Base-by-base conservation (phyloP, 2,113 vertebrate species). In the Acanthisitta chloris region DNA sequence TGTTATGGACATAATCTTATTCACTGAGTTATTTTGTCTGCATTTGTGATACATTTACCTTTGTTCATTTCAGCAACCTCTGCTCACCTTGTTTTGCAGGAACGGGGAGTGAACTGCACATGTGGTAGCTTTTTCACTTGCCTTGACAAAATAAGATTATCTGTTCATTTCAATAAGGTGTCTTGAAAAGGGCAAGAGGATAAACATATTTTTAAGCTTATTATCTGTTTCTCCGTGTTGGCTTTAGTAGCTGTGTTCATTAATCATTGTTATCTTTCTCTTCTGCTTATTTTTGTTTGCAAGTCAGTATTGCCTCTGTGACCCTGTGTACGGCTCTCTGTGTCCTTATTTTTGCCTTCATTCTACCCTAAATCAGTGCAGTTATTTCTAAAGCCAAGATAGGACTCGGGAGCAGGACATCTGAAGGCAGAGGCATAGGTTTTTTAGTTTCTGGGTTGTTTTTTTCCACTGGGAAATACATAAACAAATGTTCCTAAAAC, bases 271-370 rank as follows among this genome's bases (percentile, higher is more conserved):
- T 43, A 17, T 4, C 8, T 85, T 91, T 66, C 70, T 58, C 65
- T 83, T 70, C 36, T 57, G 18, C 42, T 58, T 86, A 25, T 81
- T 84, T 74, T 74, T 87, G 33, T 70, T 92, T 77, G 33, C 21
- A 62, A 14, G 31, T 80, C 46, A 43, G 14, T 77, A 10, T 67
- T 76, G 54, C 48, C 15, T 82, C 49, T 69, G 5, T 80, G 83
- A 83, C 72, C 31, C 61, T 65, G 28, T 31, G 23, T 81, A 28
- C n/a, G 29, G 10, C 25, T 55, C 17, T 57, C 19, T 55, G 1
- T 36, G 25, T 86, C 64, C 25, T 92, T 83, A 6, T 21, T 94
- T 88, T 48, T 55, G n/a, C 45, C 12, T 92, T 83, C 13, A 11
- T 76, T 92, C 28, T 73, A 11, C 61, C 29, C 38, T 84, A 42